These are phyloP conservation scores for Aproaerema taeniolella DNA, from an alignment of 2,888 invertebrate species.

Conservation along the genomic window DNA sequence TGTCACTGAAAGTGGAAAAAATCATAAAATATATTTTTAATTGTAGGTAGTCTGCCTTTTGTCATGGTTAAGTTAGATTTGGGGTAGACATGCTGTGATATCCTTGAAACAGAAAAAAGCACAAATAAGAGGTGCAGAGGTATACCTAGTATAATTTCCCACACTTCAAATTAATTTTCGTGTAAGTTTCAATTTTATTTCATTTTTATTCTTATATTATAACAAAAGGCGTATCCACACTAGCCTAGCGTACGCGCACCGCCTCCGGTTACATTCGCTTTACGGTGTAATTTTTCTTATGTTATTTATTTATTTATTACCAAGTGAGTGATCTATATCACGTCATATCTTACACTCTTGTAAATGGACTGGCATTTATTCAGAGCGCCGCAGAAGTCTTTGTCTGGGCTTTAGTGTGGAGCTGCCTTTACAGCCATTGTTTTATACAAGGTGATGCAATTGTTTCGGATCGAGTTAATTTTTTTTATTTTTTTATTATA, in stretches of 20 bases:
- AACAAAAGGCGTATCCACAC: constrained; percentile 36
- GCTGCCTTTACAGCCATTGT: constrained; percentile 23
- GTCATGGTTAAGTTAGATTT: too few species aligned
- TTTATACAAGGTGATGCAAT: constrained; percentile 20
- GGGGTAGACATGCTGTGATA: too few species aligned
- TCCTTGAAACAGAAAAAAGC: too few species aligned
- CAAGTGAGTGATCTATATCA: constrained; percentile 75
- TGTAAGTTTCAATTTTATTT: too few species aligned
- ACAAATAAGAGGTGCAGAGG: too few species aligned
- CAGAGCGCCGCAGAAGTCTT: constrained; percentile 33
- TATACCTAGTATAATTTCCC: too few species aligned
- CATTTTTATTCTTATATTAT: too few species aligned
- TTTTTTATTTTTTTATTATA: constrained; percentile 4
- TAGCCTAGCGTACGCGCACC: constrained; percentile 35
- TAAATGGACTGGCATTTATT: constrained; percentile 72
- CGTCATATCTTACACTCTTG: constrained; percentile 77
- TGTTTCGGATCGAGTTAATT: constrained; percentile 3
- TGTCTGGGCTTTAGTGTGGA: constrained; percentile 32
- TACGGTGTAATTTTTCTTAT: constrained; percentile 77
- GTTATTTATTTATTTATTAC: constrained; percentile 78
- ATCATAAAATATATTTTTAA: too few species aligned
- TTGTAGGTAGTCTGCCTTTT: too few species aligned
- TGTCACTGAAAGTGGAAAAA: too few species aligned
- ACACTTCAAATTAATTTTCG: too few species aligned
- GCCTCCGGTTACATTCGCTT: constrained; percentile 77